These are phyloP conservation scores for Teleiodes luculella DNA, from an alignment of 2,888 invertebrate genomes.

Conservation along the genomic window DNA sequence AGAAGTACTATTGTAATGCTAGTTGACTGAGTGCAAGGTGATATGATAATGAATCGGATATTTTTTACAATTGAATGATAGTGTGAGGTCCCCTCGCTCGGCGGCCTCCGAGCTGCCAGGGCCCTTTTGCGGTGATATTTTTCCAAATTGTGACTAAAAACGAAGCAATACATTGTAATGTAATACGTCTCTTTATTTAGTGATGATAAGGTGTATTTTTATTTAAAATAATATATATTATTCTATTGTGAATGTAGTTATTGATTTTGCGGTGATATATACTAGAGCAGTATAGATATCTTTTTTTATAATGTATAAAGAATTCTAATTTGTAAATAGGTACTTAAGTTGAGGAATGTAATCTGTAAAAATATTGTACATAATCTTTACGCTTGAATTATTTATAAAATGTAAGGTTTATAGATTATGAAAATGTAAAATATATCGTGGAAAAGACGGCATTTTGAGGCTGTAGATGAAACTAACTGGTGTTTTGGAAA, in stretches of 20 bases:
- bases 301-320: constrained; percentile 76
- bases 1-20: constrained; percentile 68
- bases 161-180: constrained; percentile 88
- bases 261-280: constrained; percentile 78
- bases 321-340: constrained; percentile 79
- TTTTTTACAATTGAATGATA: constrained; percentile 62
- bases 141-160: constrained; percentile 85
- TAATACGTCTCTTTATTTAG: constrained; percentile 79
- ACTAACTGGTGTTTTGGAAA: constrained; percentile 3
- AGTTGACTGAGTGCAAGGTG: constrained; percentile 70
- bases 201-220: constrained; percentile 70
- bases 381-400: constrained; percentile 78
- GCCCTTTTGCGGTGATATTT: constrained; percentile 80
- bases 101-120: constrained; percentile 33
- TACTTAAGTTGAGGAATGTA: constrained; percentile 67
- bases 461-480: constrained; percentile 18
- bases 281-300: constrained; percentile 71
- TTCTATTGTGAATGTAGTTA: constrained; percentile 75
- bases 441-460: constrained; percentile 31
- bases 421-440: constrained; percentile 53
- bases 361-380: constrained; percentile 78
- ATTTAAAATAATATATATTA: constrained; percentile 67
- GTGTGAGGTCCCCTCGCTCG: constrained; percentile 24
- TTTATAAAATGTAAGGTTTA: constrained; percentile 65
- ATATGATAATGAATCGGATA: constrained; percentile 55